Percentiles rank a stretch among this genome's conserved stretches.
These are phyloP conservation scores for Diacarnus erythraeanus DNA, from an alignment of 37 sponge, comb jelly and placozoan species.

Conservation along the genomic window DNA sequence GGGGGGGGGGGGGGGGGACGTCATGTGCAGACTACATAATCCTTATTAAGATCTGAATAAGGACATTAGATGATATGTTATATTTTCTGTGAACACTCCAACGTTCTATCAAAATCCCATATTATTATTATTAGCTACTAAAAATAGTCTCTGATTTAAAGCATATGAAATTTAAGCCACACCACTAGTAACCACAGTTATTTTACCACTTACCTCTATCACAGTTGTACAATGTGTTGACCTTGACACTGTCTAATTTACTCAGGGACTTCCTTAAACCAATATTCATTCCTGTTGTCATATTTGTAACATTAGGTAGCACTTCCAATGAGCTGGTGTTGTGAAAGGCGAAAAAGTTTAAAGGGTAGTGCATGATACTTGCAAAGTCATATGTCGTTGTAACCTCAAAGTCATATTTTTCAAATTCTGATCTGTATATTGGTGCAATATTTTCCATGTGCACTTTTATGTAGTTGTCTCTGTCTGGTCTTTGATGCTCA, in stretches of 20 bases:
- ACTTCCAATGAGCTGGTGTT: background rate
- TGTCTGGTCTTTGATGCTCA: conserved; percentile 20
- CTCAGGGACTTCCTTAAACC: background rate
- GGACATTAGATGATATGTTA: too few relatives aligned
- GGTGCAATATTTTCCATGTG: background rate
- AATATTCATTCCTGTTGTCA: background rate
- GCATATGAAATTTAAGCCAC: too few relatives aligned
- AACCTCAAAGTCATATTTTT: background rate
- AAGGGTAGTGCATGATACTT: conserved; percentile 6
- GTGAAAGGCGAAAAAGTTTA: background rate
- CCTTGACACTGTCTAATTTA: background rate
- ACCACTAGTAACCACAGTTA: too few relatives aligned
- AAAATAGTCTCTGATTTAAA: too few relatives aligned
- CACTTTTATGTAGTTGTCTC: background rate
- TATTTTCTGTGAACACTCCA: too few relatives aligned
- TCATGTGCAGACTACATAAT: too few relatives aligned
- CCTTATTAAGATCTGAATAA: too few relatives aligned
- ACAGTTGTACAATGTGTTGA: background rate
- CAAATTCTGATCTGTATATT: background rate
- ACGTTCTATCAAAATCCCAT: too few relatives aligned
- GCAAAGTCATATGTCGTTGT: background rate
- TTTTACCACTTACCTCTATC: background rate
- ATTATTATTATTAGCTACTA: too few relatives aligned
- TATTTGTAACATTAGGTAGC: background rate
- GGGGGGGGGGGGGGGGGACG: too few relatives aligned